Conservation (phyloP, 2,888 invertebrate genomes). For the Pristionchus arcanus region DNA sequence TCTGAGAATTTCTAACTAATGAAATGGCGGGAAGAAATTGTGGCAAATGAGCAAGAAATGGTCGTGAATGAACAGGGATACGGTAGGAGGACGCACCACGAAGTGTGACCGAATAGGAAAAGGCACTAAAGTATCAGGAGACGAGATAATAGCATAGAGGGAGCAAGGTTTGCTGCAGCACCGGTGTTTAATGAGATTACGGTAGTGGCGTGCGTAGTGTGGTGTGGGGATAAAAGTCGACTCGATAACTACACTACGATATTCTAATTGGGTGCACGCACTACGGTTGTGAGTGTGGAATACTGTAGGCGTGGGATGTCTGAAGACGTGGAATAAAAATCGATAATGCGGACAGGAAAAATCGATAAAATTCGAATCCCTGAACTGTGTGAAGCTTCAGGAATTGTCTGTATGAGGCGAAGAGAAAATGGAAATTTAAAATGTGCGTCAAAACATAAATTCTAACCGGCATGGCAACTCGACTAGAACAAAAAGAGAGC, state of each 20-base stretch:
- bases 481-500: conserved; percentile 13
- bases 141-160: not conserved
- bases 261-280: conserved; percentile 34
- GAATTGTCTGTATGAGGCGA: conserved; percentile 33
- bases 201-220: conserved; percentile 35
- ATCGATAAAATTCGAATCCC: conserved; percentile 41
- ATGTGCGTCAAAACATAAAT: not conserved
- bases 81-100: not conserved
- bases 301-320: conserved; percentile 45
- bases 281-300: conserved; percentile 20
- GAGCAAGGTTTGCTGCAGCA: conserved; percentile 32
- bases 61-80: conserved; percentile 34
- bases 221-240: conserved; percentile 10
- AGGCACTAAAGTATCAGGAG: conserved; percentile 28
- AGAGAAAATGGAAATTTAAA: conserved; percentile 29
- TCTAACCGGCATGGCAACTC: conserved; percentile 32
- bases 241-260: conserved; percentile 24
- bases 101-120: not conserved
- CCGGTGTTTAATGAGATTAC: conserved; percentile 45
- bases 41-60: conserved; percentile 41
- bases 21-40: conserved; percentile 18
- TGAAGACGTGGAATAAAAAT: conserved; percentile 30
- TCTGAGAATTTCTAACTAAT: conserved; percentile 30
- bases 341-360: conserved; percentile 9
- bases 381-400: conserved; percentile 29